phyloP scores from a whole-genome alignment of 2,797 vertebrate species.

The Gallirallus australis region DNA sequence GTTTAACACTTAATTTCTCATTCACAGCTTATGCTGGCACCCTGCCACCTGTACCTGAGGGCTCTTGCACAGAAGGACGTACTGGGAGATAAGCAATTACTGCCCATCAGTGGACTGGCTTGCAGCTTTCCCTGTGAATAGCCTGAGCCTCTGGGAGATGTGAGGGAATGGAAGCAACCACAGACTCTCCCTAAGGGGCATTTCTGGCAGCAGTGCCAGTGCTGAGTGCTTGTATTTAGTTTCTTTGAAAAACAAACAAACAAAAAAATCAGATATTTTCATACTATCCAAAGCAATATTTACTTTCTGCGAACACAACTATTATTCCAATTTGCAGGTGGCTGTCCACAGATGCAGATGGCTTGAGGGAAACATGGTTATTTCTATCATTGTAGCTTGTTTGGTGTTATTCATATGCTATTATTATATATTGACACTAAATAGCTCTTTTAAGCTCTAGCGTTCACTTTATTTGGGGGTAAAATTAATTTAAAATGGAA shows the following conservation, averaged over 20 bases:
- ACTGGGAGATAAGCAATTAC: conserved; percentile 28
- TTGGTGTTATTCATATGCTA: background rate
- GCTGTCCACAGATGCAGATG: background rate
- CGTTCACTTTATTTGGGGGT: background rate
- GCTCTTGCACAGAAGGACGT: background rate
- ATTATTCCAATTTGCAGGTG: background rate
- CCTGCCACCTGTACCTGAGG: conserved; percentile 56
- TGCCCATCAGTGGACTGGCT: background rate
- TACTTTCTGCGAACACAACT: background rate
- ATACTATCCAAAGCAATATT: background rate
- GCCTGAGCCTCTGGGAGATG: background rate
- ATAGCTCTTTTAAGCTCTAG: background rate
- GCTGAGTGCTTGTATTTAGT: background rate
- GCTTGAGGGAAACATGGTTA: background rate
- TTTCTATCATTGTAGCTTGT: background rate
- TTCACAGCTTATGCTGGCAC: conserved; percentile 50
- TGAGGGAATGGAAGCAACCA: background rate
- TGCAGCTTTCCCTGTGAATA: background rate
- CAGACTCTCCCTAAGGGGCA: background rate
- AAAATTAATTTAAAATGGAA: background rate
- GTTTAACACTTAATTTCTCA: conserved; percentile 57
- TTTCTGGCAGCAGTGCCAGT: background rate
- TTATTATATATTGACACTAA: background rate
- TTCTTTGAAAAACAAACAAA: background rate
- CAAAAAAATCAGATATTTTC: background rate